Conservation (phyloP, 2,113 vertebrate genomes). For the Chiloscyllium plagiosum region DNA sequence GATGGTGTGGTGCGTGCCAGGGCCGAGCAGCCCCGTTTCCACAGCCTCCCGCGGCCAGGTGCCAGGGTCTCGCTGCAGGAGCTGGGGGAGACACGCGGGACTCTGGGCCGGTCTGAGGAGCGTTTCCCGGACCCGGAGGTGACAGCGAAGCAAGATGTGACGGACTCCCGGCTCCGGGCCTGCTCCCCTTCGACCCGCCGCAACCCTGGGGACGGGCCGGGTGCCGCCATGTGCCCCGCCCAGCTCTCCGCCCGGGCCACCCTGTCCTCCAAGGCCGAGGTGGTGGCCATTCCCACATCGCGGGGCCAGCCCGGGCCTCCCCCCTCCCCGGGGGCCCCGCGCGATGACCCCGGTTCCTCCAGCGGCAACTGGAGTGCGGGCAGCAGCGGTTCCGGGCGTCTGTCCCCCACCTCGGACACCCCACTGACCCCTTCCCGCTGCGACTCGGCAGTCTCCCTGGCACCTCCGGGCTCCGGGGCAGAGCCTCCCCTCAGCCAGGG, state of each 20-base stretch:
- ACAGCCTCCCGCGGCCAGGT: slow-evolving; percentile 80
- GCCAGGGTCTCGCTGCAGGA: slow-evolving; percentile 67
- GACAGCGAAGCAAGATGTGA: slow-evolving; percentile 52
- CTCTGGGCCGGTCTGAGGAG: slow-evolving; percentile 59
- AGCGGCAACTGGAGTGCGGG: slow-evolving; percentile 53
- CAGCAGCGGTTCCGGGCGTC: slow-evolving; percentile 42
- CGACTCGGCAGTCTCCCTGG: slow-evolving; percentile 55
- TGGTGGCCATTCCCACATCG: slow-evolving; percentile 69
- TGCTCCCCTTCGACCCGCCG: slow-evolving; percentile 44
- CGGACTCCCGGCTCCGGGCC: slow-evolving; percentile 55
- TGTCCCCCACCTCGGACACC: slow-evolving; percentile 52
- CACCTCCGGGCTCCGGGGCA: slow-evolving; percentile 41
- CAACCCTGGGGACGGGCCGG: slow-evolving; percentile 46
- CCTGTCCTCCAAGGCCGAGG: slow-evolving; percentile 70
- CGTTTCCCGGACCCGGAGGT: slow-evolving; percentile 53
- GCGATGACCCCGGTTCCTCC: slow-evolving; percentile 50
- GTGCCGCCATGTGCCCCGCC: slow-evolving; percentile 70
- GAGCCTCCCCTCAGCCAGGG: neutral
- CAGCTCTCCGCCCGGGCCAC: slow-evolving; percentile 84
- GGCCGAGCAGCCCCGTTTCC: slow-evolving; percentile 67
- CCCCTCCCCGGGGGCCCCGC: slow-evolving; percentile 33
- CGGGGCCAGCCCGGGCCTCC: slow-evolving; percentile 50
- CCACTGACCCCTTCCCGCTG: slow-evolving; percentile 53
- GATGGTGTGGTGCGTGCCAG: slow-evolving; percentile 60
- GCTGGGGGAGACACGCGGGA: slow-evolving; percentile 60